Percentiles rank a stretch among this genome's conserved stretches.
Conservation (phyloP, 2,888 invertebrate genomes). For the Lasioglossum morio region DNA sequence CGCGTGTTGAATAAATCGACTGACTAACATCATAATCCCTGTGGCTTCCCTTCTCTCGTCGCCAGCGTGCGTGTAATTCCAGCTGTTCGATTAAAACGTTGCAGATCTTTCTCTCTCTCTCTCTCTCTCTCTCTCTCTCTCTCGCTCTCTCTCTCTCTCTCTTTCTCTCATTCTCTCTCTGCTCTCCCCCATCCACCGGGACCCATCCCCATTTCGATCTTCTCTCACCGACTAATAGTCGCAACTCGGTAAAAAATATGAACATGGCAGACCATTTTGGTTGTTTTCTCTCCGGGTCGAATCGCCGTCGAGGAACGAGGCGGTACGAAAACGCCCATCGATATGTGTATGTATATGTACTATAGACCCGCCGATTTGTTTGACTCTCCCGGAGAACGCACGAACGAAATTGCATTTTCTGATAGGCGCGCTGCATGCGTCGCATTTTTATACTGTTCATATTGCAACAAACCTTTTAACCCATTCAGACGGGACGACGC, state of each 20-base stretch:
- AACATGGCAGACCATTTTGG: slow-evolving; percentile 6
- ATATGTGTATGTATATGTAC: neutral
- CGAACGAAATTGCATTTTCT: slow-evolving; percentile 63
- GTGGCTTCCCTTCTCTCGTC: neutral
- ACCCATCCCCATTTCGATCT: slow-evolving; percentile 16
- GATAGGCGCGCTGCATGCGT: slow-evolving; percentile 54
- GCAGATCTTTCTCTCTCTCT: neutral
- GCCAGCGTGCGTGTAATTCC: slow-evolving; percentile 31
- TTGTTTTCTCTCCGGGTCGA: slow-evolving; percentile 17
- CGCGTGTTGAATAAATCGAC: slow-evolving; percentile 51
- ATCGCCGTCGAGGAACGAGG: slow-evolving; percentile 32
- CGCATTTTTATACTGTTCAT: neutral
- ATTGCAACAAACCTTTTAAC: neutral
- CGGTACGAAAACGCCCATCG: slow-evolving; percentile 37
- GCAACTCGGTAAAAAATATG: slow-evolving; percentile 24
- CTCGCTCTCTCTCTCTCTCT: too few species aligned
- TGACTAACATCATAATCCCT: slow-evolving; percentile 48
- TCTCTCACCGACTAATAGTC: neutral
- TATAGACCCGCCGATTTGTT: slow-evolving; percentile 47
- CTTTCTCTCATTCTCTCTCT: too few species aligned
- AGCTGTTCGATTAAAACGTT: slow-evolving; percentile 52
- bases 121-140: too few species aligned
- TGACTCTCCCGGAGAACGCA: slow-evolving; percentile 37
- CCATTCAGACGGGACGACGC: neutral
- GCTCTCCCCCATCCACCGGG: neutral